Conservation (phyloP, 2,797 vertebrate species). For the Urosaurus nigricauda region DNA sequence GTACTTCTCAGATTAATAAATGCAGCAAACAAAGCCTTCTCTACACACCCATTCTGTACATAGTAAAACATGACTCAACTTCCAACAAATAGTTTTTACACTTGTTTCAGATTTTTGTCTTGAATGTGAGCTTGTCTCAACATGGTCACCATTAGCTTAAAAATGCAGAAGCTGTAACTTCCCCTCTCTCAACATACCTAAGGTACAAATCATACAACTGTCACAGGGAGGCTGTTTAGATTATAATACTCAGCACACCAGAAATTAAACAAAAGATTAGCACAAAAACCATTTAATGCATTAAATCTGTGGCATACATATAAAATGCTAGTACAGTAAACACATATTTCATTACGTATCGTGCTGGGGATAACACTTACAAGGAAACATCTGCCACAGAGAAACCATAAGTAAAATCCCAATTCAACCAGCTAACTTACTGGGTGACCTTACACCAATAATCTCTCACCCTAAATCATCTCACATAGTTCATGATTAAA, state of each 20-base stretch:
- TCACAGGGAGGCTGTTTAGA: background rate
- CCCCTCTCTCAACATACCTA: conserved; percentile 51
- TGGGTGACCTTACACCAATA: background rate
- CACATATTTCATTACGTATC: background rate
- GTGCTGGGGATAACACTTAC: background rate
- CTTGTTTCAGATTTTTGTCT: conserved; percentile 27
- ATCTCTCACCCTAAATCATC: background rate
- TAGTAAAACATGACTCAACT: conserved; percentile 30
- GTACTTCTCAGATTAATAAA: conserved; percentile 11
- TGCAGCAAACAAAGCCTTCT: background rate
- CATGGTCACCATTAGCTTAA: conserved; percentile 58
- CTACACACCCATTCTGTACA: background rate
- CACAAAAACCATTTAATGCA: background rate
- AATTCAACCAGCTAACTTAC: background rate
- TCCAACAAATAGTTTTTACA: background rate
- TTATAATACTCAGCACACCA: background rate
- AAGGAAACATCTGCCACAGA: background rate
- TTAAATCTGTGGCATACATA: background rate
- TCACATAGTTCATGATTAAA: background rate
- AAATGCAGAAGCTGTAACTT: conserved; percentile 74
- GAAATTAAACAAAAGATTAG: background rate
- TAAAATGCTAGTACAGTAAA: background rate
- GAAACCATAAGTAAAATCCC: background rate
- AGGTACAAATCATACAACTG: conserved; percentile 44
- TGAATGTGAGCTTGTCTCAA: conserved; percentile 50